Conservation (phyloP, 53 echinoderm and acorn worm species). For the Astropecten irregularis region DNA sequence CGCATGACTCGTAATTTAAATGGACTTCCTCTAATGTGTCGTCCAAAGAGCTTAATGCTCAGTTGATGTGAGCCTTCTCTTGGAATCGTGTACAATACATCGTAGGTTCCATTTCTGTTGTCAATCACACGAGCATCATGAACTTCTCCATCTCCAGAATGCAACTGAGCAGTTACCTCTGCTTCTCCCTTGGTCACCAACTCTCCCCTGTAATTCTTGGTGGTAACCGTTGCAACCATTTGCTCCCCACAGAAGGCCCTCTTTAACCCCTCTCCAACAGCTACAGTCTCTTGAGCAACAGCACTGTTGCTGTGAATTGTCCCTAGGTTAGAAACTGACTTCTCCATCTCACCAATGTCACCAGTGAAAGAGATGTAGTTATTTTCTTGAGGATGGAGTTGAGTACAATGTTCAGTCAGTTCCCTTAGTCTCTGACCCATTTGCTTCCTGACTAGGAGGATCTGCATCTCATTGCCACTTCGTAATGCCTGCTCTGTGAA, state of each 20-base stretch:
- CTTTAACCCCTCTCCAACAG: constrained; percentile 92
- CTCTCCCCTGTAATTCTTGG: constrained; percentile 81
- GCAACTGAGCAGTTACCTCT: constrained; percentile 74
- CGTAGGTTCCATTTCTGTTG: constrained; percentile 95
- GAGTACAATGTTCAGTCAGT: constrained; percentile 73
- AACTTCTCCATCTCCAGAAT: constrained; percentile 74
- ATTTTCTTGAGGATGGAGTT: constrained; percentile 90
- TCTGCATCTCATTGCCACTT: constrained; percentile 87
- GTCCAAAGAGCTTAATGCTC: constrained; percentile 83
- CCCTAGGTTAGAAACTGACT: constrained; percentile 85
- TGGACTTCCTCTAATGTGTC: constrained; percentile 92
- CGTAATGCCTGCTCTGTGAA: constrained; percentile 93
- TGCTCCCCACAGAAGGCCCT: constrained; percentile 84
- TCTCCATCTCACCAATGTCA: constrained; percentile 76
- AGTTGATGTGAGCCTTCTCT: constrained; percentile 86
- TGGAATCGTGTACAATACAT: constrained; percentile 75
- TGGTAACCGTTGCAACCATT: constrained; percentile 84
- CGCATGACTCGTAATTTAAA: constrained; percentile 87
- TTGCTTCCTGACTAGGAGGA: constrained; percentile 91
- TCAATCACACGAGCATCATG: constrained; percentile 70
- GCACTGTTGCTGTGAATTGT: constrained; percentile 89
- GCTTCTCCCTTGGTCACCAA: constrained; percentile 84
- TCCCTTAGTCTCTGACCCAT: constrained; percentile 90
- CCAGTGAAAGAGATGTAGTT: constrained; percentile 82
- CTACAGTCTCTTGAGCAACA: constrained; percentile 85